A percentile compares a stretch with the other conserved stretches of the same genome.
phyloP scores from a whole-genome alignment of 2,113 vertebrate species.

The Bubo blakistoni region DNA sequence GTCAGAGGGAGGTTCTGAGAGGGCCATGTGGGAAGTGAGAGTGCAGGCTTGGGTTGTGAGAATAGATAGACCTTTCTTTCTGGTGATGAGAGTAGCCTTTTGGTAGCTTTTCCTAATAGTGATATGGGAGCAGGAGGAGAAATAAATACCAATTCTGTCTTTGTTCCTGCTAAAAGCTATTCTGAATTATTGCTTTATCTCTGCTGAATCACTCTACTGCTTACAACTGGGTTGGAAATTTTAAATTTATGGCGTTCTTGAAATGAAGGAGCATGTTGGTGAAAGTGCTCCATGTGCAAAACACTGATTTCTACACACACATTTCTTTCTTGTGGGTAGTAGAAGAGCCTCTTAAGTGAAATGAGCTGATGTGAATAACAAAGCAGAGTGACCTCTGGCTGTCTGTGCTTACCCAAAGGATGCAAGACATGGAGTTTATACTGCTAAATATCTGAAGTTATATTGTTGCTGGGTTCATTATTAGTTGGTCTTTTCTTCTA shows the following conservation, averaged over 20 bases:
- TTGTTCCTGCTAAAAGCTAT: background rate
- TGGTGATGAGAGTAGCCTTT: background rate
- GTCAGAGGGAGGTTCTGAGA: background rate
- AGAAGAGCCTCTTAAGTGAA: background rate
- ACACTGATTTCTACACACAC: background rate
- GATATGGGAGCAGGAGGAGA: background rate
- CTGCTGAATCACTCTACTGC: background rate
- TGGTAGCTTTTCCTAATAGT: background rate
- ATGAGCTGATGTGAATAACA: background rate
- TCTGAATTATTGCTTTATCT: background rate
- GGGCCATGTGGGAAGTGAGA: background rate
- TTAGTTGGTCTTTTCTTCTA: conserved; percentile 30
- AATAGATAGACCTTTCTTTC: background rate
- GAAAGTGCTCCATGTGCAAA: background rate
- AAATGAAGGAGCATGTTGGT: background rate
- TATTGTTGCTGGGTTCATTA: conserved; percentile 16
- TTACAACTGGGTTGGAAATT: background rate
- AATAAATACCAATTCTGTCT: background rate
- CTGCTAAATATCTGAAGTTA: conserved; percentile 19
- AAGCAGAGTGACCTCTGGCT: background rate
- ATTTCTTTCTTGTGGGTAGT: background rate
- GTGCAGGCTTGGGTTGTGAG: background rate
- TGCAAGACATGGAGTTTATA: background rate
- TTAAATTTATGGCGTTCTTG: background rate
- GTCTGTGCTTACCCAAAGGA: background rate